These are phyloP conservation scores for Neomonachus schauinslandi DNA, from an alignment of 2,113 vertebrate genomes.

Conservation along the genomic window DNA sequence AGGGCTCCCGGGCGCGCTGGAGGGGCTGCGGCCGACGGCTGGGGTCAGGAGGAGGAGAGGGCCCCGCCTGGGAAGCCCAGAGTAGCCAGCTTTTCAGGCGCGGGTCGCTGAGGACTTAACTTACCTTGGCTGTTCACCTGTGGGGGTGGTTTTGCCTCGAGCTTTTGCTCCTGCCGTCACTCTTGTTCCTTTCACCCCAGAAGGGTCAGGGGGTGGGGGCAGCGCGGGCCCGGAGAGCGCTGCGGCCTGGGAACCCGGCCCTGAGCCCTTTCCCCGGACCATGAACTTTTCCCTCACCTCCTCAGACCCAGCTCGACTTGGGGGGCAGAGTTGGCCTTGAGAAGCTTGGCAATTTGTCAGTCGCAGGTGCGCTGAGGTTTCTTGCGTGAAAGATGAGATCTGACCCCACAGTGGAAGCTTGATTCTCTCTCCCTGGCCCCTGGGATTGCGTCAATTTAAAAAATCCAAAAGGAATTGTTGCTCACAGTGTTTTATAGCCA, in stretches of 20 bases:
- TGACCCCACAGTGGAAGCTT: background rate
- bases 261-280: background rate
- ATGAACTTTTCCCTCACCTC: background rate
- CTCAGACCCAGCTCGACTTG: background rate
- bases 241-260: background rate
- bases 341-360: background rate
- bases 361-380: background rate
- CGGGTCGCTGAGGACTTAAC: background rate
- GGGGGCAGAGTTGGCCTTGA: background rate
- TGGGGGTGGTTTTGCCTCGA: background rate
- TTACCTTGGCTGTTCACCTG: background rate
- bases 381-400: background rate
- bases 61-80: background rate
- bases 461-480: background rate
- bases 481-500: background rate
- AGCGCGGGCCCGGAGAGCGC: background rate
- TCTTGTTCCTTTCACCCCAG: fast-evolving
- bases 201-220: background rate
- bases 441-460: background rate
- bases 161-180: background rate
- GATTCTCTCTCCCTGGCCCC: background rate
- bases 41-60: background rate
- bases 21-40: background rate
- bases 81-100: background rate
- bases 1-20: background rate